Base-by-base conservation (phyloP, 2,888 invertebrate species). In the Zaprionus obscuricornis region DNA sequence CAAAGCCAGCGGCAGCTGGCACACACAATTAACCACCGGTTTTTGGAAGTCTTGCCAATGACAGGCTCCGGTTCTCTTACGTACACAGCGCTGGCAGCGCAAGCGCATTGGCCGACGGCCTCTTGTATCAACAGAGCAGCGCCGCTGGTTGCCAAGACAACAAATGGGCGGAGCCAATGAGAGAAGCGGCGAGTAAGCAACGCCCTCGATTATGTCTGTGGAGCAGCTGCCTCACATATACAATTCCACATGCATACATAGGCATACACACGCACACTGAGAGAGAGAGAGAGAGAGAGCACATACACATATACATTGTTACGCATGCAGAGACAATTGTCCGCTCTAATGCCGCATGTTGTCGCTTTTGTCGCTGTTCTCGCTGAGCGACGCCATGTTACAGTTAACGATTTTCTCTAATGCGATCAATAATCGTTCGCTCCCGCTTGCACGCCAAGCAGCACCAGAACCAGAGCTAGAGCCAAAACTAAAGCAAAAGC, bases 341-440 rank as follows among this genome's bases (percentile, higher is more conserved):
- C 54, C 54, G 49, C 34, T 18, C 67, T 73, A 73, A 72, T 71
- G 60, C 67, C 49, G 37, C 14, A 7, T 37, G 40, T 43, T 49
- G 46, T 34, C 7, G 54, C 13, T 22, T 49, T 50, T 22, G 29
- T 8, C 27, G 55, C 16, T 6, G 33, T 7, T 46, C 22, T 14
- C n/a, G 45, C 81, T 79, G 77, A 76, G 84, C 82, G 87, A 84
- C 86, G 82, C 86, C 86, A 86, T 86, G 66, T 77, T 86, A 81
- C 78, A 81, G 76, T 73, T 84, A 86, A 83, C 86, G 83, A 85
- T 83, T 85, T 83, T 81, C 85, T 73, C 78, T 83, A 86, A 86
- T 86, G 77, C 82, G 85, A 84, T 83, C 82, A 86, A 82, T 82
- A 82, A 86, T 86, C 79, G 68, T 66, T 64, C 71, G 79, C 85